Base-by-base conservation (phyloP, 2,113 vertebrate species). In the Seriola quinqueradiata region DNA sequence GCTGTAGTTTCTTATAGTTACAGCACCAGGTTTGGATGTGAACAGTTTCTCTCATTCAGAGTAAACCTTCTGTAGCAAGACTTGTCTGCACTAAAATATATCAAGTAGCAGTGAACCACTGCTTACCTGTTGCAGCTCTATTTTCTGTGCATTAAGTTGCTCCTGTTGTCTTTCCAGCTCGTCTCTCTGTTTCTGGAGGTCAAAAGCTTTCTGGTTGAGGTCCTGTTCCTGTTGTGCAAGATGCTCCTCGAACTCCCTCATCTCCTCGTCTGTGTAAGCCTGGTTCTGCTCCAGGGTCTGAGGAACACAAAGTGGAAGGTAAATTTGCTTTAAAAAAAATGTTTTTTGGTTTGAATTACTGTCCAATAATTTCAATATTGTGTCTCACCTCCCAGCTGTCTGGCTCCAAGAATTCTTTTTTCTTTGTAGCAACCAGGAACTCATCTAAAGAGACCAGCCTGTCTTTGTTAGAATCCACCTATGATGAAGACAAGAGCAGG, bases 381-480 rank as follows among this genome's bases (percentile, higher is more conserved):
- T 0, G 25, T 38, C 76, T 96, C 92, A 99, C 98, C 97, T 99
- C 98, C 98, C 98, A 99, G 90, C 96, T 98, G n/a, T 99, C 98
- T 50, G 97, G 96, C 91, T 99, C 97, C 93, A 98, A 89, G 92
- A 99, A 99, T 85, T 99, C 98, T 68, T 96, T 99, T 85, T 98
- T 99, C 89, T 96, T 97, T 72, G 98, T 98, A 58, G 97, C 96
- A 84, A 95, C 94, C 58, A 99, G 80, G 92, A 99, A 99, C 89
- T 99, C 98, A 0, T 98, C 96, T 85, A 98, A 84, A 61, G 97
- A 98, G 63, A 99, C 97, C 70, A 99, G 88, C 17, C 98, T 95
- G 90, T 99, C 98, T 92, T 96, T 97, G 90, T 99, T 97, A 65
- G 92, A 44, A 79, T 99, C 98, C 89, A 99, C 96, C 98, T 99